Evolutionary conservation across 2,113 vertebrate genomes (phyloP).

Genomic region (Phoenicopterus ruber): DNA sequence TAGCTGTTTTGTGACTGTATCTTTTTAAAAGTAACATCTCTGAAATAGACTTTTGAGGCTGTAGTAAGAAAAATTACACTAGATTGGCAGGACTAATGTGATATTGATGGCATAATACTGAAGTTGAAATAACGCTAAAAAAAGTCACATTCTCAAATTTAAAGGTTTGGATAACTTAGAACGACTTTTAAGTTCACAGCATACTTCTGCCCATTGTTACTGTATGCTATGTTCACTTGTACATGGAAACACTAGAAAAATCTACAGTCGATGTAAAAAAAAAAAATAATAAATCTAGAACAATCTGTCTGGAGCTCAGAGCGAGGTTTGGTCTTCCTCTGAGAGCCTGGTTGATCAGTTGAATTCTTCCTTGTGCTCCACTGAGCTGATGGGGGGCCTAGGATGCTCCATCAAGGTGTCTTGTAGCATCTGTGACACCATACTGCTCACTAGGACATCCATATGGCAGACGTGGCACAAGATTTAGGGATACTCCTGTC

Average conservation of each 20-base stretch:
- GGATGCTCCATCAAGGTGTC: not conserved
- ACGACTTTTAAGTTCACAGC: not conserved
- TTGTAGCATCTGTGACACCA: not conserved
- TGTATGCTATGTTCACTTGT: not conserved
- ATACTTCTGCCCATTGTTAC: not conserved
- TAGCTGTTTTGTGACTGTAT: not conserved
- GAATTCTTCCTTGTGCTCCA: not conserved
- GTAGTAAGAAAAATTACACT: not conserved
- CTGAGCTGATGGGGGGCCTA: not conserved
- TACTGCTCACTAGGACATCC: not conserved
- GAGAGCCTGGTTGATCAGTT: not conserved
- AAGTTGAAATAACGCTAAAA: not conserved
- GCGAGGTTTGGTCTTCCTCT: not conserved
- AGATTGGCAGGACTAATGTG: not conserved
- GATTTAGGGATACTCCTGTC: not conserved
- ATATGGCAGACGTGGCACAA: not conserved
- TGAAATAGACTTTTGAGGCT: not conserved
- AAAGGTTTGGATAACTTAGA: not conserved
- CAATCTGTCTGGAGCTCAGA: not conserved
- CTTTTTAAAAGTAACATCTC: not conserved
- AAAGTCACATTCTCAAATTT: not conserved
- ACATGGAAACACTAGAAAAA: not conserved
- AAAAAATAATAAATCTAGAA: not conserved
- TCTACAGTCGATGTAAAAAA: not conserved
- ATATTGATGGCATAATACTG: not conserved